Evolutionary conservation across 2,888 invertebrate species (phyloP).

Genomic region (Invenusta paracnida): DNA sequence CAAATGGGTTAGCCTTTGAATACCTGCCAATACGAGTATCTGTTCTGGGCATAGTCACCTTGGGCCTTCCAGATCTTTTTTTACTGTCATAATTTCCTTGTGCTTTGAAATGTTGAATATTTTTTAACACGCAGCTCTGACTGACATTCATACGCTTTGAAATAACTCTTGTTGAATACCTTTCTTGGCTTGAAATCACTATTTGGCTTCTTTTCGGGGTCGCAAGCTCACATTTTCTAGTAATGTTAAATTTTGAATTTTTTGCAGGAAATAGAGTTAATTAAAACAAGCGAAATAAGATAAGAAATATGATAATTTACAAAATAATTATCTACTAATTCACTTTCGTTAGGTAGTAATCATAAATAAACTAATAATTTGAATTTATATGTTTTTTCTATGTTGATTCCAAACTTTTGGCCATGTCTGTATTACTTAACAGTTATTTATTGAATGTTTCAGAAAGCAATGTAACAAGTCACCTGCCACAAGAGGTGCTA

Average conservation of each 20-base stretch:
- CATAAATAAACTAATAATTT: conserved; percentile 9
- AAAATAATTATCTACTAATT: conserved; percentile 21
- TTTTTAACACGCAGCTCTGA: conserved; percentile 12
- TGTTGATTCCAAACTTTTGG: conserved; percentile 11
- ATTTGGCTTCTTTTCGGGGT: conserved; percentile 35
- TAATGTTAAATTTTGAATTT: not conserved
- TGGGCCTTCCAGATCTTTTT: conserved; percentile 9
- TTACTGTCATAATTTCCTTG: not conserved
- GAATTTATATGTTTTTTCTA: conserved; percentile 21
- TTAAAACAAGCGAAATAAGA: conserved; percentile 12
- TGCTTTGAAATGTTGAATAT: not conserved
- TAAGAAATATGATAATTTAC: not conserved
- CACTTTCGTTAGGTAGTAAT: conserved; percentile 3
- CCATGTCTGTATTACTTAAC: conserved; percentile 1
- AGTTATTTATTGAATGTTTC: no score
- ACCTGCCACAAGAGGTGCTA: no score
- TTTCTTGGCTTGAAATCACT: not conserved
- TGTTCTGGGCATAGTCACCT: conserved; percentile 22
- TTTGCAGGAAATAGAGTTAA: conserved; percentile 3
- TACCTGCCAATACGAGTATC: conserved; percentile 25
- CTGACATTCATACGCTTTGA: not conserved
- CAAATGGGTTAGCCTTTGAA: conserved; percentile 11
- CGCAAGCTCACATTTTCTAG: conserved; percentile 7
- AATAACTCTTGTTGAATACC: conserved; percentile 11
- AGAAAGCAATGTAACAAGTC: no score